Percentiles rank a stretch among this genome's conserved stretches.
These are phyloP conservation scores for Zapornia atra DNA, from an alignment of 2,113 vertebrate genomes.

Conservation along the genomic window DNA sequence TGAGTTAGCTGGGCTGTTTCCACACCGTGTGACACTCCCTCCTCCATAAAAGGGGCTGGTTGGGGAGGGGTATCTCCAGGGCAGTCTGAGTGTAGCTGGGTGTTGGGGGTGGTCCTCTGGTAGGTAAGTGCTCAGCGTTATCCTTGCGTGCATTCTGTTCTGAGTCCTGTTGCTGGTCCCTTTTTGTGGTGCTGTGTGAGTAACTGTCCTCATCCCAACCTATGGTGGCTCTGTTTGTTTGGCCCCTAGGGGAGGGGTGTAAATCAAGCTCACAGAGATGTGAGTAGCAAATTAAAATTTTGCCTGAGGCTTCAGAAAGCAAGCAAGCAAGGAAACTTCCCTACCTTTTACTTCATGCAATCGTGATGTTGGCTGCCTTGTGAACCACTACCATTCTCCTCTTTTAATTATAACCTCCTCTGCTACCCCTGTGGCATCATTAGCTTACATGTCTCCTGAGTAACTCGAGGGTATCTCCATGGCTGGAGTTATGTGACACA, in stretches of 20 bases:
- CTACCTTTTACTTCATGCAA: neutral
- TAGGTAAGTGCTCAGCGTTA: too few relatives aligned
- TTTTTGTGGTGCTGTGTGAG: too few relatives aligned
- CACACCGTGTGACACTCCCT: too few relatives aligned
- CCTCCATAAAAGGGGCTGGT: too few relatives aligned
- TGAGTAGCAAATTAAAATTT: neutral
- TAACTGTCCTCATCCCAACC: too few relatives aligned
- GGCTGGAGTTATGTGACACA: neutral
- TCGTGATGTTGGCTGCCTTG: neutral
- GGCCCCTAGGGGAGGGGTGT: neutral
- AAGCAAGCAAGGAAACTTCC: neutral
- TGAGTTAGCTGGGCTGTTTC: too few relatives aligned
- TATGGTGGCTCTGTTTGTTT: too few relatives aligned
- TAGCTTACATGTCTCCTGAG: accelerated
- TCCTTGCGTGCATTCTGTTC: too few relatives aligned
- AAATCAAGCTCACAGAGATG: neutral
- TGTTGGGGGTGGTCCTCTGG: too few relatives aligned
- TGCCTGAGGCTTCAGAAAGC: neutral
- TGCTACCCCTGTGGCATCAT: neutral
- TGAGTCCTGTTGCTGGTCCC: too few relatives aligned
- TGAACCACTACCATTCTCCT: neutral
- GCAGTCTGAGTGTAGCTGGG: too few relatives aligned
- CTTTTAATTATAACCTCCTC: neutral
- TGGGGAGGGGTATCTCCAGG: too few relatives aligned
- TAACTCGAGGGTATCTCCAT: neutral